phyloP scores from a whole-genome alignment of 2,113 vertebrate genomes.

The Perognathus longimembris region DNA sequence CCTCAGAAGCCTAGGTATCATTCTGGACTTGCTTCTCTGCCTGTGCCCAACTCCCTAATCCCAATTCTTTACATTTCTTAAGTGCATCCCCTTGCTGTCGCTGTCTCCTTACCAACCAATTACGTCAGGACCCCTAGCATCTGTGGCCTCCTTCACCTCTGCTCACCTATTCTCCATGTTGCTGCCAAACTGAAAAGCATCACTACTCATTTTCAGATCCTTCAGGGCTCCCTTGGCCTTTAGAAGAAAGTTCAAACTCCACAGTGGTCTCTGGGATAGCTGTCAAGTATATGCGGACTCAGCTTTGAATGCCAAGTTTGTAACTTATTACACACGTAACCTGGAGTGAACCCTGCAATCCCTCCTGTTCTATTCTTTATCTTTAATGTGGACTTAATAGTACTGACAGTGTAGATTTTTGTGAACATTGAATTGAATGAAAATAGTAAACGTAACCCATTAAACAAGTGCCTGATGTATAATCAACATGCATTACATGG shows the following conservation, averaged over 20 bases:
- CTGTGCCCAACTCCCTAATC: neutral
- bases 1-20: neutral
- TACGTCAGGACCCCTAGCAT: neutral
- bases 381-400: slow-evolving; percentile 9
- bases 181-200: neutral
- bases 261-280: neutral
- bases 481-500: neutral
- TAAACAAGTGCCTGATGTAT: neutral
- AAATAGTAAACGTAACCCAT: neutral
- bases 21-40: neutral
- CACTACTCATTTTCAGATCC: neutral
- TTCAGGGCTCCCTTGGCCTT: neutral
- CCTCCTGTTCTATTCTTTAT: neutral
- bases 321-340: neutral
- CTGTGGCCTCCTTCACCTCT: neutral
- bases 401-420: neutral
- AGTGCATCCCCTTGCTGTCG: neutral
- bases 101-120: neutral
- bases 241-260: slow-evolving; percentile 14
- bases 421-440: neutral
- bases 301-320: neutral
- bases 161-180: neutral
- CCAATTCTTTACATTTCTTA: neutral
- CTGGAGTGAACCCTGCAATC: neutral
- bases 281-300: neutral